Conservation (phyloP, 1,140 invertebrate species). For the Battus philenor region DNA sequence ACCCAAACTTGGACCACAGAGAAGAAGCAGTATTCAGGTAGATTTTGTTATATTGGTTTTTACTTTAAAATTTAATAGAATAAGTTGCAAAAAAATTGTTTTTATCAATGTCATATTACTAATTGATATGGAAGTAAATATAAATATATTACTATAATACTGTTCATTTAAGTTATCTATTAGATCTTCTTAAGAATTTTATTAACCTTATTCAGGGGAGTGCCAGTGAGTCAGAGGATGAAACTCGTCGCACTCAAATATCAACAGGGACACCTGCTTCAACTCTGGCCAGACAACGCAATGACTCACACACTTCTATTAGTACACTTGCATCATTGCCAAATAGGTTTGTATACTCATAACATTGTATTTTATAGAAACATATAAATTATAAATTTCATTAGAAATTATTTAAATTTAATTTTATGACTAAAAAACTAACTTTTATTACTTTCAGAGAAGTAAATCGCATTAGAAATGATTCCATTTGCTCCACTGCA, state of each 20-base stretch:
- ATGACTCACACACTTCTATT: slow-evolving; percentile 51
- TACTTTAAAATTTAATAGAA: too few relatives aligned
- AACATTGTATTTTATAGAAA: too few relatives aligned
- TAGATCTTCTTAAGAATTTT: background rate
- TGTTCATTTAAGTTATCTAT: too few relatives aligned
- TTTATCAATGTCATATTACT: too few relatives aligned
- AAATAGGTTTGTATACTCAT: slow-evolving; percentile 42
- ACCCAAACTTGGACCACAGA: slow-evolving; percentile 57
- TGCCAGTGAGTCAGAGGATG: slow-evolving; percentile 72
- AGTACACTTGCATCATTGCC: slow-evolving; percentile 33
- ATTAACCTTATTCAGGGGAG: slow-evolving; percentile 48
- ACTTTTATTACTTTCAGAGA: slow-evolving; percentile 39
- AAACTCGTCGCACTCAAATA: slow-evolving; percentile 43
- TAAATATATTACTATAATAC: too few relatives aligned
- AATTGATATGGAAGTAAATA: too few relatives aligned
- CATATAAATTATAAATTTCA: too few relatives aligned
- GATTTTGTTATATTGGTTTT: background rate
- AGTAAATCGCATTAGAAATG: slow-evolving; percentile 46
- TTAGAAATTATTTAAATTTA: too few relatives aligned
- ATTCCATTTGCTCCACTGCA: slow-evolving; percentile 55
- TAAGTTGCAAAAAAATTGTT: too few relatives aligned
- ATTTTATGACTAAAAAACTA: background rate
- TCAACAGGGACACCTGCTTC: slow-evolving; percentile 29
- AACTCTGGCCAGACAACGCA: slow-evolving; percentile 35
- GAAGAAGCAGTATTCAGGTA: slow-evolving; percentile 71